phyloP scores from a whole-genome alignment of 2,888 invertebrate species.

The Bimastos eiseni region DNA sequence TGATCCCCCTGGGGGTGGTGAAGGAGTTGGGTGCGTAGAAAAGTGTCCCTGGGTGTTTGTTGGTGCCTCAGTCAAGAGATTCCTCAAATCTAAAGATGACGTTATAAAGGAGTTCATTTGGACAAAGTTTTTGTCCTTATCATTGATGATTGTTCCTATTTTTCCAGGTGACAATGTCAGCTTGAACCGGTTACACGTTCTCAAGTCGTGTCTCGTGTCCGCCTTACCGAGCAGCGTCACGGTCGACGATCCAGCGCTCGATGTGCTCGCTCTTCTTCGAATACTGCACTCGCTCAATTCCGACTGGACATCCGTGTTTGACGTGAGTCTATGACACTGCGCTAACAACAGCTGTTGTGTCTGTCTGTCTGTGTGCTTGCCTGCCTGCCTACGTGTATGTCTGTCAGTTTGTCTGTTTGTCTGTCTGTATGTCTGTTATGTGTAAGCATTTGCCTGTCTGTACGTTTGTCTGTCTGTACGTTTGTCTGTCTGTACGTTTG shows the following conservation, averaged over 20 bases:
- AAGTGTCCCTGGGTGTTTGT: too few relatives aligned
- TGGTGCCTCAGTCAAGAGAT: not conserved
- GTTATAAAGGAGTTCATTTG: not conserved
- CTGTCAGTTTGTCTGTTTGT: too few relatives aligned
- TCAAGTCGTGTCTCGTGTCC: constrained; percentile 75
- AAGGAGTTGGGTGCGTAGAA: not conserved
- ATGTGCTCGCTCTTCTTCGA: constrained; percentile 85
- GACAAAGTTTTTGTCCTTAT: not conserved
- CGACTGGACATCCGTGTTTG: constrained; percentile 86
- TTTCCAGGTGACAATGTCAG: not conserved
- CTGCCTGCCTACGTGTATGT: too few relatives aligned
- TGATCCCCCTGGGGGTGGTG: not conserved
- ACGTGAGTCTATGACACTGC: constrained; percentile 49
- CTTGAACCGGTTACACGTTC: constrained; percentile 41
- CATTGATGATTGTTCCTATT: not conserved
- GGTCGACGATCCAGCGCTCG: constrained; percentile 85
- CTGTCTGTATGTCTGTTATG: too few relatives aligned
- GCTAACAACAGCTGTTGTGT: not conserved
- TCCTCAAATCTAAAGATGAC: not conserved
- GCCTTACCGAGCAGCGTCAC: constrained; percentile 77
- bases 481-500: not conserved
- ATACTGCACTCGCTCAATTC: constrained; percentile 87
- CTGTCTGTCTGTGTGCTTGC: too few relatives aligned
- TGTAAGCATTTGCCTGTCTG: too few relatives aligned
- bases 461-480: too few relatives aligned